Evolutionary conservation across 2,113 vertebrate genomes (phyloP).

Genomic region (Nycticebus coucang): DNA sequence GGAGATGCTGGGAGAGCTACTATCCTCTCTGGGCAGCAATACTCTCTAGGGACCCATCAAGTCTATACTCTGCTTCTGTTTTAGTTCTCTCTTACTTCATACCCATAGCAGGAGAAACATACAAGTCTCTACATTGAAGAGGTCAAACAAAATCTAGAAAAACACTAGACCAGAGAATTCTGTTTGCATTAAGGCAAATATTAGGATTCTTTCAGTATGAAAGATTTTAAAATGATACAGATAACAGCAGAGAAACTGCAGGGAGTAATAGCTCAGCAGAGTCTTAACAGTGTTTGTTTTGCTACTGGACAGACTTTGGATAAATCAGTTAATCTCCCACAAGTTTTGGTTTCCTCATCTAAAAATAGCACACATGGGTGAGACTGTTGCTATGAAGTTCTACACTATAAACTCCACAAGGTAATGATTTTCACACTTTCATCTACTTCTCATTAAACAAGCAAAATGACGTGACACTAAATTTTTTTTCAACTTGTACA

Average conservation of each 20-base stretch:
- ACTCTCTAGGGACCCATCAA: not conserved
- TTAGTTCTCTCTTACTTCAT: not conserved
- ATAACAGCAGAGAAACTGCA: conserved; percentile 6
- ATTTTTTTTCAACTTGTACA: not conserved
- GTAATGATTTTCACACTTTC: not conserved
- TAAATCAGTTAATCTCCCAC: not conserved
- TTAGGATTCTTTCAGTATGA: not conserved
- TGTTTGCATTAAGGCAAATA: not conserved
- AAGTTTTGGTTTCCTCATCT: not conserved
- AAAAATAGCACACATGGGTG: not conserved
- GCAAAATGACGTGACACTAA: not conserved
- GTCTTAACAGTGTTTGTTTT: not conserved
- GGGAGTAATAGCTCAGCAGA: not conserved
- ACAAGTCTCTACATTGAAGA: conserved; percentile 24
- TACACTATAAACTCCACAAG: not conserved
- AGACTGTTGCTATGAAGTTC: not conserved
- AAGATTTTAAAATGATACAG: conserved; percentile 20
- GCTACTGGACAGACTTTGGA: not conserved
- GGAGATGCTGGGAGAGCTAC: not conserved
- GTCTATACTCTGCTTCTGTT: not conserved
- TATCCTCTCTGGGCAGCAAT: not conserved
- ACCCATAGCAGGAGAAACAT: not conserved
- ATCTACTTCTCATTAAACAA: not conserved
- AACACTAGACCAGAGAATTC: not conserved
- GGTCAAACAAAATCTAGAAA: not conserved